A percentile compares a stretch with the other conserved stretches of the same genome.
These are phyloP conservation scores for Elanus axillaris DNA, from an alignment of 2,113 vertebrate genomes.

Conservation along the genomic window DNA sequence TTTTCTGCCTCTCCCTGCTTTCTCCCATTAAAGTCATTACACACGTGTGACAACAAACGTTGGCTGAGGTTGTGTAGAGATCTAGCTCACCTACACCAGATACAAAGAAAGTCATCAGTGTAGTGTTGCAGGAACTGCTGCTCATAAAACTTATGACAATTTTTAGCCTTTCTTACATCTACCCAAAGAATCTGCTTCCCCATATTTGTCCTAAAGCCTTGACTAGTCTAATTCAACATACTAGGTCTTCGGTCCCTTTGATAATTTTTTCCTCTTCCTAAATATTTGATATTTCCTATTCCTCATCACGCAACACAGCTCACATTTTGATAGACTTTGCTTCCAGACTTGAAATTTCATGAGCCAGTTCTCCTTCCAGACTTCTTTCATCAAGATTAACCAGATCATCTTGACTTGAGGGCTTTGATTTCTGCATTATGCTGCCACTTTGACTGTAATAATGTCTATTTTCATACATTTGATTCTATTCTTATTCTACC, in stretches of 20 bases:
- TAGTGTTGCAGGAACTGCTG: neutral
- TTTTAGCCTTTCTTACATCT: neutral
- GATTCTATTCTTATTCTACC: neutral
- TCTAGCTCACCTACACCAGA: neutral
- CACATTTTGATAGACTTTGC: neutral
- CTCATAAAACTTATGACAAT: neutral
- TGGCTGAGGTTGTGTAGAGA: neutral
- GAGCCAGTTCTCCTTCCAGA: neutral
- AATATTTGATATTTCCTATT: neutral
- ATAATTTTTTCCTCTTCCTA: neutral
- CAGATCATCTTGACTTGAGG: neutral
- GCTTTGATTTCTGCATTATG: neutral
- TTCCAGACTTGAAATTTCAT: neutral
- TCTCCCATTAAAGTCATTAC: neutral
- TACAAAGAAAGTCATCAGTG: neutral
- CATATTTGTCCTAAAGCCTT: neutral
- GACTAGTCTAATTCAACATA: neutral
- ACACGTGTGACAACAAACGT: neutral
- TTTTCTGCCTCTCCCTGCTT: neutral
- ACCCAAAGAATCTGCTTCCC: neutral
- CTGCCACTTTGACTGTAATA: neutral
- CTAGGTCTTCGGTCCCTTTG: neutral
- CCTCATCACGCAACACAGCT: neutral
- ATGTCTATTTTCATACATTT: neutral
- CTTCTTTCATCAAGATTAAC: neutral